Evolutionary conservation across 2,113 vertebrate genomes (phyloP).

Genomic region (Pelobates fuscus): DNA sequence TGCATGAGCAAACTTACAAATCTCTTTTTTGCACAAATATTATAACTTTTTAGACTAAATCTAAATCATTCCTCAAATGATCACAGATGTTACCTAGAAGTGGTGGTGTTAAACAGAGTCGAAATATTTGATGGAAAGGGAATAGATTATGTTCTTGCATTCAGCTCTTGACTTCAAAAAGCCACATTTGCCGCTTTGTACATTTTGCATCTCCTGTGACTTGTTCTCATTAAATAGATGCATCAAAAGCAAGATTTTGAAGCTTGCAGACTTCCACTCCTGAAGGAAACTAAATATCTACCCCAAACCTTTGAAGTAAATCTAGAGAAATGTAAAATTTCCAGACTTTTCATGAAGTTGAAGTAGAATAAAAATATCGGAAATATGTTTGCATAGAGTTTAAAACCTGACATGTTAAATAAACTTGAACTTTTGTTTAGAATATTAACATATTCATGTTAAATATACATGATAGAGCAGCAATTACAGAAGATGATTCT

Average conservation of each 20-base stretch:
- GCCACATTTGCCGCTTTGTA: slow-evolving; percentile 45
- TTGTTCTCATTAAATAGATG: slow-evolving; percentile 47
- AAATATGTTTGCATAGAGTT: background rate
- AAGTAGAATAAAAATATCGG: background rate
- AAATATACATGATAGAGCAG: no score
- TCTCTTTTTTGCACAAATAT: no score
- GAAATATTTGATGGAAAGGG: slow-evolving; percentile 26
- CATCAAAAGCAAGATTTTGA: slow-evolving; percentile 42
- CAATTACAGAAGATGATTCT: no score
- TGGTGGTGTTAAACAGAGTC: slow-evolving; percentile 7
- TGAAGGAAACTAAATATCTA: slow-evolving; percentile 27
- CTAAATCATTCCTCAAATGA: slow-evolving; percentile 4
- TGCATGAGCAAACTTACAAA: no score
- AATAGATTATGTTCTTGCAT: slow-evolving; percentile 35
- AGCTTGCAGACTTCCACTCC: slow-evolving; percentile 26
- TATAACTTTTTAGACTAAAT: no score
- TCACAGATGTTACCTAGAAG: slow-evolving; percentile 23
- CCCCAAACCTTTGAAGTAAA: slow-evolving; percentile 33
- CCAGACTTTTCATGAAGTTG: slow-evolving; percentile 14
- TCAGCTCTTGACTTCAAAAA: slow-evolving; percentile 41
- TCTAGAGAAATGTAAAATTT: slow-evolving; percentile 8
- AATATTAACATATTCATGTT: background rate
- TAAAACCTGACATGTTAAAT: background rate
- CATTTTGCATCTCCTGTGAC: slow-evolving; percentile 38
- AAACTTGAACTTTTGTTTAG: background rate